Conservation (phyloP, 2,797 vertebrate species). For the Echeneis naucrates region DNA sequence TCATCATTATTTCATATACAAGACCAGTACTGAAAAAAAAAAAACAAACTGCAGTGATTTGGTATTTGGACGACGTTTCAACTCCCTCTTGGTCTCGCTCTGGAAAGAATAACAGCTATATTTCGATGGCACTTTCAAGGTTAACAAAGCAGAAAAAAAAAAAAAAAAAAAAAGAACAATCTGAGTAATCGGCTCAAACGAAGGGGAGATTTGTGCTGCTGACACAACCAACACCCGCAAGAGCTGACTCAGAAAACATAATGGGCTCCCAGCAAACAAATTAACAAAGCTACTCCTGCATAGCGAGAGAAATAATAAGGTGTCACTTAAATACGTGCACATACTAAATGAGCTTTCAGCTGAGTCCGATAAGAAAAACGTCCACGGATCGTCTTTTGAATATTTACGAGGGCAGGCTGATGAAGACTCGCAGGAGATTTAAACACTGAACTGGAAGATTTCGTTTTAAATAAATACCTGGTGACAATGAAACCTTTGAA, state of each 20-base stretch:
- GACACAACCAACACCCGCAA: slow-evolving; percentile 1
- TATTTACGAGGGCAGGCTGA: neutral
- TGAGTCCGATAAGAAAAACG: slow-evolving; percentile 14
- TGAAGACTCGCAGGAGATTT: neutral
- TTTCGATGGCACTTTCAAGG: slow-evolving; percentile 15
- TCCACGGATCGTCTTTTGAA: neutral
- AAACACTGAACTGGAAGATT: neutral
- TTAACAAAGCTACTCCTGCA: slow-evolving; percentile 3
- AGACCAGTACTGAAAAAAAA: neutral
- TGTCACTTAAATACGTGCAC: slow-evolving; percentile 11
- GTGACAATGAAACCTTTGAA: neutral
- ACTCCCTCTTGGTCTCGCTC: neutral
- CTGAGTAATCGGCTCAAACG: slow-evolving; percentile 26
- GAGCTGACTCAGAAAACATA: slow-evolving; percentile 20
- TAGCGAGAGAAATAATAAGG: slow-evolving; percentile 37
- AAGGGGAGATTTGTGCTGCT: slow-evolving; percentile 28
- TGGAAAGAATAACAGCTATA: neutral
- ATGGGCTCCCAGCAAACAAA: slow-evolving; percentile 22
- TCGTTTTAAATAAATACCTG: neutral
- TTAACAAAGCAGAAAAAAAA: slow-evolving; percentile 36
- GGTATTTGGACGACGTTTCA: neutral
- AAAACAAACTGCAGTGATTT: neutral
- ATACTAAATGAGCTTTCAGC: slow-evolving; percentile 21
- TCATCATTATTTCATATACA: neutral
- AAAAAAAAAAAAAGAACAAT: slow-evolving; percentile 14